Evolutionary conservation across 2,888 invertebrate species (phyloP).

Genomic region (Hecatera dysodea): DNA sequence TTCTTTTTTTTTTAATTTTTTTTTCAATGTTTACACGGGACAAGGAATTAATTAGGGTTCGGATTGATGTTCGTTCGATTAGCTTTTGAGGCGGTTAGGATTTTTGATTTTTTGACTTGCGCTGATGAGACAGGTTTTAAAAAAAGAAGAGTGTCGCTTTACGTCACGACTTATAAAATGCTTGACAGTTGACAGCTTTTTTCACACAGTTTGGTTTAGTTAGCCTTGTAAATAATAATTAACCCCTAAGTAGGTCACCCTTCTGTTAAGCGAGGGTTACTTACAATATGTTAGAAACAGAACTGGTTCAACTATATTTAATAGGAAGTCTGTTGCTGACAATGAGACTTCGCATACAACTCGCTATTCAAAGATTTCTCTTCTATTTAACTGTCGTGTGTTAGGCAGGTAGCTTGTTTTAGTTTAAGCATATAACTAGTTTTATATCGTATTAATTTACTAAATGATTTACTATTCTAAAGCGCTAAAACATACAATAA

Average conservation of each 20-base stretch:
- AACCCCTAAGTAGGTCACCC: slow-evolving; percentile 8
- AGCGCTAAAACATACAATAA: not conserved
- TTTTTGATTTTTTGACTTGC: slow-evolving; percentile 49
- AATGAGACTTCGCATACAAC: slow-evolving; percentile 41
- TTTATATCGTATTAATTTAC: not conserved
- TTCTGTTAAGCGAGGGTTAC: slow-evolving; percentile 23
- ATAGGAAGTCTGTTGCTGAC: slow-evolving; percentile 50
- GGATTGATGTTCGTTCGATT: slow-evolving; percentile 70
- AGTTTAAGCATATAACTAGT: not conserved
- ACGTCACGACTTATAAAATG: too few species aligned
- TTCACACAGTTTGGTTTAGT: not conserved
- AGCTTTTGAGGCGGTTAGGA: slow-evolving; percentile 51
- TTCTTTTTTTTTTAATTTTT: slow-evolving; percentile 44
- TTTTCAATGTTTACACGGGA: slow-evolving; percentile 73
- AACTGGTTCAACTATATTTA: slow-evolving; percentile 44
- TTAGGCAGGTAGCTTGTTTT: slow-evolving; percentile 19
- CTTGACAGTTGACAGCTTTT: slow-evolving; percentile 4
- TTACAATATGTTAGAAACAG: slow-evolving; percentile 43
- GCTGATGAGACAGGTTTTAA: slow-evolving; percentile 22
- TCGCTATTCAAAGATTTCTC: slow-evolving; percentile 25
- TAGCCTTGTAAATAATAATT: slow-evolving; percentile 11
- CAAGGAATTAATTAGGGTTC: slow-evolving; percentile 82
- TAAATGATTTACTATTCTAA: not conserved
- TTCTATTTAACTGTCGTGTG: slow-evolving; percentile 26
- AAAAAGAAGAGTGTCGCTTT: slow-evolving; percentile 20